Evolutionary conservation across 2,797 vertebrate species (phyloP).

Genomic region (Arrhamphus sclerolepis): DNA sequence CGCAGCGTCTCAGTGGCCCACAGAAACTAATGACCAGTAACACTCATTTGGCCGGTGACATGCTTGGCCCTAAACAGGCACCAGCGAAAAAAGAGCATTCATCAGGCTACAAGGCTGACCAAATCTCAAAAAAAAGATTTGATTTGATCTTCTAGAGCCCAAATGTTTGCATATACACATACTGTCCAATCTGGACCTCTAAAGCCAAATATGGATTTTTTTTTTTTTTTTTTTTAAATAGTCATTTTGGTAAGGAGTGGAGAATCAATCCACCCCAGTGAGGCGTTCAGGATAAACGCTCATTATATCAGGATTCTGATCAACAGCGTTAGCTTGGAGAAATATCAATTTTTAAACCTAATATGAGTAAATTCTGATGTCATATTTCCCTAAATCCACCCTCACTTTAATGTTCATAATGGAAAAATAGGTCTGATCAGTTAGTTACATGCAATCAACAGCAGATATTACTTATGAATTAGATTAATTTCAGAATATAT

Average conservation of each 20-base stretch:
- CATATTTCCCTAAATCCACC: slow-evolving; percentile 51
- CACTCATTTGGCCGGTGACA: slow-evolving; percentile 15
- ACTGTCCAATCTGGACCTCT: slow-evolving; percentile 1
- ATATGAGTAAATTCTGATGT: slow-evolving; percentile 78
- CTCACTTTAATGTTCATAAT: slow-evolving; percentile 45
- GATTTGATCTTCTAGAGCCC: slow-evolving; percentile 20
- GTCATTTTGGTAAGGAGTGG: slow-evolving; percentile 50
- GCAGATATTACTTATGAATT: slow-evolving; percentile 10
- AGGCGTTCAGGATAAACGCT: slow-evolving; percentile 77
- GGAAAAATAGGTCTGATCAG: slow-evolving; percentile 42
- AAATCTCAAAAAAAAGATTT: slow-evolving; percentile 23
- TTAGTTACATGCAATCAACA: slow-evolving; percentile 32
- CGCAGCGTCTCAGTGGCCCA: slow-evolving; percentile 15
- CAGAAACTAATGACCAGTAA: slow-evolving; percentile 24
- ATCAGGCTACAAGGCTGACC: slow-evolving; percentile 7
- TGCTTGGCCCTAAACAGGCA: slow-evolving; percentile 22
- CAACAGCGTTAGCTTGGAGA: slow-evolving; percentile 73
- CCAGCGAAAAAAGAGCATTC: slow-evolving; percentile 21
- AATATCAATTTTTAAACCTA: slow-evolving; percentile 79
- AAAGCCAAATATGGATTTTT: slow-evolving; percentile 39
- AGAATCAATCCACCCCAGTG: slow-evolving; percentile 76
- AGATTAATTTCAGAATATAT: slow-evolving; percentile 27
- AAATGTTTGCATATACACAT: slow-evolving; percentile 5
- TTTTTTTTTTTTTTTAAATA: slow-evolving; percentile 69
- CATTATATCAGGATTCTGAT: slow-evolving; percentile 70